A percentile compares a stretch with the other conserved stretches of the same genome.
These are phyloP conservation scores for Meteorus sp. DNA, from an alignment of 1,140 invertebrate species.

Conservation along the genomic window DNA sequence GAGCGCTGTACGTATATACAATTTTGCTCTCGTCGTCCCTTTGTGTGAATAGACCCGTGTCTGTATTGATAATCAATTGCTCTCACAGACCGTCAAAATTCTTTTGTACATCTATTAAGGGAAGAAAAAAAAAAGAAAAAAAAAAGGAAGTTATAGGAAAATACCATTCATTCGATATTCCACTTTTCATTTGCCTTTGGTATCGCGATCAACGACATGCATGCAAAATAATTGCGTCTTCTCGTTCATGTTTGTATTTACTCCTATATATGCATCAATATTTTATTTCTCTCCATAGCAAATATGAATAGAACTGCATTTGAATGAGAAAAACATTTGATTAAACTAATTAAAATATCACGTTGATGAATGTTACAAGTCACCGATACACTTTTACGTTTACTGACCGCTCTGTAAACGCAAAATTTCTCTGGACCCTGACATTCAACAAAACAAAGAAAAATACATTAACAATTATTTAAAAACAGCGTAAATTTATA, in stretches of 20 bases:
- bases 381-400: slow-evolving; percentile 41
- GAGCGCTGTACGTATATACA: too few relatives aligned
- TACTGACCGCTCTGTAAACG: slow-evolving; percentile 47
- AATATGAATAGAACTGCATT: background rate
- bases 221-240: too few relatives aligned
- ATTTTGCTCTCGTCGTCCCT: slow-evolving; percentile 26
- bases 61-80: slow-evolving; percentile 10
- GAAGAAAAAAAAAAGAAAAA: too few relatives aligned
- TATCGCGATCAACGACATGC: too few relatives aligned
- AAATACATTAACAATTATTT: background rate
- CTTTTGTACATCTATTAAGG: slow-evolving; percentile 12
- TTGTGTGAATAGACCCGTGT: slow-evolving; percentile 15
- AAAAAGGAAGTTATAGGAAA: too few relatives aligned
- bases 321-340: background rate
- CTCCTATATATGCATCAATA: too few relatives aligned
- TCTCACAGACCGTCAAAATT: background rate
- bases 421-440: slow-evolving; percentile 39
- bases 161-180: too few relatives aligned
- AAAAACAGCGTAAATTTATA: too few relatives aligned
- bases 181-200: too few relatives aligned
- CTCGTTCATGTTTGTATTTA: too few relatives aligned
- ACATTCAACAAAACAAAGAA: slow-evolving; percentile 1
- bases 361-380: background rate
- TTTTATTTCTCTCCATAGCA: background rate
- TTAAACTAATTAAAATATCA: slow-evolving; percentile 1